Conservation (phyloP, 2,888 invertebrate genomes). For the Girardia tigrina region DNA sequence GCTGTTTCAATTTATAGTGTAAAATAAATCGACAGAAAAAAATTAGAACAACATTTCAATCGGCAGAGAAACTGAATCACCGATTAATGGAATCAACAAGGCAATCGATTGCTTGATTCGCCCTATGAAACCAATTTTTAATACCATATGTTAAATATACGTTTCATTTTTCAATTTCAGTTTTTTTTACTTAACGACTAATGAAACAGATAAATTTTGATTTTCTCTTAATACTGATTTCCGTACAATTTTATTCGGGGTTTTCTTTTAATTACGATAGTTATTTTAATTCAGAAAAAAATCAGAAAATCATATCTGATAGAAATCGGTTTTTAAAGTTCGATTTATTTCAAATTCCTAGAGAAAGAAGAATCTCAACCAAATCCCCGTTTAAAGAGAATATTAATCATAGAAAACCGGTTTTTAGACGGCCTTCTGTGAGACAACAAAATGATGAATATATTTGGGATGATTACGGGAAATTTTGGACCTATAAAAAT, state of each 20-base stretch:
- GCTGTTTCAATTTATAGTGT: background rate
- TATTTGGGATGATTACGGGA: background rate
- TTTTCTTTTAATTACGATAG: background rate
- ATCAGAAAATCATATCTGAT: background rate
- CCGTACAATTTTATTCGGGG: background rate
- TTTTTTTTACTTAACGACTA: background rate
- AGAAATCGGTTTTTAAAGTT: background rate
- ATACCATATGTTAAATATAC: background rate
- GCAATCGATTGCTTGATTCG: background rate
- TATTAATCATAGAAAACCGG: background rate
- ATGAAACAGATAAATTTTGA: background rate
- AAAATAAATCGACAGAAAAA: background rate
- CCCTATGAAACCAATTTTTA: background rate
- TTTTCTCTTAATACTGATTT: background rate
- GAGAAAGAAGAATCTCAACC: background rate
- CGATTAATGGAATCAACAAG: background rate
- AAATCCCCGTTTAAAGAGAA: background rate
- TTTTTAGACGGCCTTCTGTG: background rate
- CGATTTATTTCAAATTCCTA: background rate
- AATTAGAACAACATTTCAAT: background rate
- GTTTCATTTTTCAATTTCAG: background rate
- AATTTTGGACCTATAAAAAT: background rate
- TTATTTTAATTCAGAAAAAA: background rate
- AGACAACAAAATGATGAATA: background rate
- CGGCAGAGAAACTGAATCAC: background rate